Conservation (phyloP, 2,888 invertebrate species). For the Lottia gigantea region DNA sequence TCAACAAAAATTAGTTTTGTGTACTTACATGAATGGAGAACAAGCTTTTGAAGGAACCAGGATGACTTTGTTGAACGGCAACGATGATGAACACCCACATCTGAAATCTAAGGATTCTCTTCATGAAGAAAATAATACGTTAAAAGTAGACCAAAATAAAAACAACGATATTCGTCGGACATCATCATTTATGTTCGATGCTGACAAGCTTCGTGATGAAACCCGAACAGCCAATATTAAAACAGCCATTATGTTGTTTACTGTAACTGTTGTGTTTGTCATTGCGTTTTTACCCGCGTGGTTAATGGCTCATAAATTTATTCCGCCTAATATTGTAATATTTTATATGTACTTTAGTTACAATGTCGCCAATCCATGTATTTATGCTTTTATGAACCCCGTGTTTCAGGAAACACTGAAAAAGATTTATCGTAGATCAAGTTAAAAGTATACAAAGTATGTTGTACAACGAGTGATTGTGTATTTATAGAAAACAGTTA, state of each 20-base stretch:
- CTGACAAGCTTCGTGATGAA: slow-evolving; percentile 40
- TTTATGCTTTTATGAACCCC: slow-evolving; percentile 67
- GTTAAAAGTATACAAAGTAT: no score
- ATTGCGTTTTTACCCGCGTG: slow-evolving; percentile 66
- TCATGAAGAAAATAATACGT: not conserved
- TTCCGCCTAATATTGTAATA: slow-evolving; percentile 52
- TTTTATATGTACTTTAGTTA: slow-evolving; percentile 67
- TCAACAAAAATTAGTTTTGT: slow-evolving; percentile 32
- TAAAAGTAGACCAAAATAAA: not conserved
- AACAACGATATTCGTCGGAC: not conserved
- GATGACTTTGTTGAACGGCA: slow-evolving; percentile 18
- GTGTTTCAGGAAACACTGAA: slow-evolving; percentile 57
- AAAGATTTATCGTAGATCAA: slow-evolving; percentile 33
- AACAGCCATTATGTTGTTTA: slow-evolving; percentile 67
- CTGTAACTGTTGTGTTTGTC: slow-evolving; percentile 65
- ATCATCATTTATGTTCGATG: slow-evolving; percentile 18
- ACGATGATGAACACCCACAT: slow-evolving; percentile 21
- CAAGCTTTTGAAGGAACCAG: slow-evolving; percentile 27
- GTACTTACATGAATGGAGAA: slow-evolving; percentile 34
- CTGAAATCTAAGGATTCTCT: not conserved
- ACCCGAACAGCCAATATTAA: slow-evolving; percentile 61
- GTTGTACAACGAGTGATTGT: no score
- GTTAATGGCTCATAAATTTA: slow-evolving; percentile 59
- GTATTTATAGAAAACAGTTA: no score
- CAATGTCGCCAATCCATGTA: slow-evolving; percentile 67